These are phyloP conservation scores for Euphydryas editha DNA, from an alignment of 2,888 invertebrate genomes.

Conservation along the genomic window DNA sequence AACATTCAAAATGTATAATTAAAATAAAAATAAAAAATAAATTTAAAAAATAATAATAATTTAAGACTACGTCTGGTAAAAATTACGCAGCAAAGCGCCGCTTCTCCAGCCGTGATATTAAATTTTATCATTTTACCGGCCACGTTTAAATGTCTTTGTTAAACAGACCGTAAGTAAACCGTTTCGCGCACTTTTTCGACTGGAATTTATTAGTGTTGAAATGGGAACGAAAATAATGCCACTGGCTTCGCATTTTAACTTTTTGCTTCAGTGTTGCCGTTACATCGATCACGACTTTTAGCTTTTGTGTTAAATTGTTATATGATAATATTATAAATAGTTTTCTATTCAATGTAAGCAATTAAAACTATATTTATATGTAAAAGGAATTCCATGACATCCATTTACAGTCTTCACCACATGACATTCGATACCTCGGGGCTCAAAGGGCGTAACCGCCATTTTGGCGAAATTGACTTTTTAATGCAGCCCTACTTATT, in stretches of 20 bases:
- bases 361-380: too few species aligned
- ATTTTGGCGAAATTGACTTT: too few species aligned
- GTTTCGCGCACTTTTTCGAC: slow-evolving; percentile 55
- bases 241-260: slow-evolving; percentile 28
- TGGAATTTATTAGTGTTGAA: slow-evolving; percentile 46
- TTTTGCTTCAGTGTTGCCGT: neutral
- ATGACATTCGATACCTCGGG: too few species aligned
- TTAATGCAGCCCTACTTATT: too few species aligned
- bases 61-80: slow-evolving; percentile 43
- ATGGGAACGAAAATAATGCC: slow-evolving; percentile 26
- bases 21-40: slow-evolving; percentile 4
- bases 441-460: too few species aligned
- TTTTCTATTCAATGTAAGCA: too few species aligned
- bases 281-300: neutral
- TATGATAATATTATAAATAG: neutral
- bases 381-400: too few species aligned
- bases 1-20: slow-evolving; percentile 46
- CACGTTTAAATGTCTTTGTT: slow-evolving; percentile 67
- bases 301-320: neutral
- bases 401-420: too few species aligned
- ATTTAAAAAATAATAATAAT: too few species aligned
- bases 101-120: slow-evolving; percentile 60
- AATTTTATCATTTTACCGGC: slow-evolving; percentile 68
- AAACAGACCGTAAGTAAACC: slow-evolving; percentile 59
- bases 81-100: slow-evolving; percentile 51